Evolutionary conservation across 2,797 vertebrate genomes (phyloP).

Genomic region (Melanotaenia trifasciata): DNA sequence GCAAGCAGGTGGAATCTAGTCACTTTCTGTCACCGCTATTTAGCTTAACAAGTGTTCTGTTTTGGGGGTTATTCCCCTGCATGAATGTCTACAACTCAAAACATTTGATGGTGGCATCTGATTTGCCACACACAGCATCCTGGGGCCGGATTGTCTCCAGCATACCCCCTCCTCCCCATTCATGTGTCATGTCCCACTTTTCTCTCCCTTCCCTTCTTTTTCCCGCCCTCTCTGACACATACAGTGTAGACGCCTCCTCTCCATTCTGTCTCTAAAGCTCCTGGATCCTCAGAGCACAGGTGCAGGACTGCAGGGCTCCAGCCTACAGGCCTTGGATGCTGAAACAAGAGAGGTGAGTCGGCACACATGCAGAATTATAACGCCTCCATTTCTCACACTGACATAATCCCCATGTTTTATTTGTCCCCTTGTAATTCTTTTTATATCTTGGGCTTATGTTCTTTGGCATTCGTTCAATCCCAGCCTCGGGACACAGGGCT

Average conservation of each 20-base stretch:
- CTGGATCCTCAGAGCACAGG: conserved; percentile 70
- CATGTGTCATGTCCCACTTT: conserved; percentile 64
- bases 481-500: conserved; percentile 76
- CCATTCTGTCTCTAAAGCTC: conserved; percentile 63
- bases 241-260: conserved; percentile 46
- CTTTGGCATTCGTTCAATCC: conserved; percentile 81
- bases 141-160: conserved; percentile 33
- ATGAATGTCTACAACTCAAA: conserved; percentile 30
- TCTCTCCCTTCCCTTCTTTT: conserved; percentile 16
- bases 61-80: conserved; percentile 21
- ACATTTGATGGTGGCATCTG: conserved; percentile 41
- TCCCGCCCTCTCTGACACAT: conserved; percentile 26
- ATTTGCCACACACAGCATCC: conserved; percentile 54
- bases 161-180: conserved; percentile 40
- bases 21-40: conserved; percentile 54
- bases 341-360: conserved; percentile 68
- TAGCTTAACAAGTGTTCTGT: conserved; percentile 50
- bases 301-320: conserved; percentile 72
- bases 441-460: conserved; percentile 83
- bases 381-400: conserved; percentile 79
- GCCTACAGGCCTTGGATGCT: conserved; percentile 67
- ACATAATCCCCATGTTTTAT: conserved; percentile 84
- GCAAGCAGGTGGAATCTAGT: conserved; percentile 32
- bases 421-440: conserved; percentile 83
- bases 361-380: conserved; percentile 74